Base-by-base conservation (phyloP, 2,888 invertebrate species). In the Carcina quercana region DNA sequence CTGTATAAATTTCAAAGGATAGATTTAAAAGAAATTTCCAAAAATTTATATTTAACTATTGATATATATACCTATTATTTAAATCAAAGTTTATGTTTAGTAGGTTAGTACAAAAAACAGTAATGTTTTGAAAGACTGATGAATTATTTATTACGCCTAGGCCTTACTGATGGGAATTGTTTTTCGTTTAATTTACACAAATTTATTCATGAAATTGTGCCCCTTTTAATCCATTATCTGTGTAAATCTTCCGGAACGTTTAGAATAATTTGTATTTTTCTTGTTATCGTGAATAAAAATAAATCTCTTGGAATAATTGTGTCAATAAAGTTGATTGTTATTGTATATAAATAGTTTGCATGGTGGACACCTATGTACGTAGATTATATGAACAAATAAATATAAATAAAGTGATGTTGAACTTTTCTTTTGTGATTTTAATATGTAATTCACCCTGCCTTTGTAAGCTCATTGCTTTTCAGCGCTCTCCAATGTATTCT, bases 81-180 rank as follows among this genome's bases (percentile, higher is more conserved):
- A 10, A 4, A 11, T n/a, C n/a, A n/a, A 24, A 24, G n/a, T 24
- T 11, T 12, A 11, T 24, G n/a, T 24, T 39, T 37, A 25, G 41
- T 46, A 52, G 54, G 52, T 59, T 50, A 63, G 50, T 52, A 52
- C 59, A 55, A 53, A 33, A 46, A 52, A 50, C 54, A 45, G 50
- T 58, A 59, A 65, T 56, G 64, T 70, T 65, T 52, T 47, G 54
- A 66, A 78, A 80, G 79, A 80, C 79, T 79, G 79, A 79, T 55
- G 59, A 59, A 48, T 52, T 47, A 47, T 45, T 47, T 52, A 40
- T 50, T 53, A 57, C 38, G 39, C 42, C 52, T 54, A 30, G 19
- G n/a, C 21, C 14, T 29, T 6, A 14, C 11, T 28, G 6, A 28
- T 10, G n/a, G 14, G 25, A 11, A 14, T 15, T n/a, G 10, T 11